A percentile compares a stretch with the other conserved stretches of the same genome.
Evolutionary conservation across 2,797 vertebrate species (phyloP).

Genomic region (Silurus lanzhouensis): DNA sequence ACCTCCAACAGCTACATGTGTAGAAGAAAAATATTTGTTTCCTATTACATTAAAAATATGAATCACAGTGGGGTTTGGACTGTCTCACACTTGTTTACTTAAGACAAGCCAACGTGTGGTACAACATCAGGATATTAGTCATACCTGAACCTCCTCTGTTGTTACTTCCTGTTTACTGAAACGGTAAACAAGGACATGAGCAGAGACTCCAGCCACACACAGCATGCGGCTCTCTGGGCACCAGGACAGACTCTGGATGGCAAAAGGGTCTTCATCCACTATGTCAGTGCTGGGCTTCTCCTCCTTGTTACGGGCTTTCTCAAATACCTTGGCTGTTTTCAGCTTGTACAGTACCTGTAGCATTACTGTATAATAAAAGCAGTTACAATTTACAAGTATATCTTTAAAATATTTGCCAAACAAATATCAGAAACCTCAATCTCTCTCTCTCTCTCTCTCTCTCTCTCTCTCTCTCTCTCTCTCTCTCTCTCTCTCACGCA

Average conservation of each 20-base stretch:
- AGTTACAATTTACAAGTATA: background rate
- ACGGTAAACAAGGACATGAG: slow-evolving; percentile 91
- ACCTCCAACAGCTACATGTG: slow-evolving; percentile 88
- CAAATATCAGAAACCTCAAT: background rate
- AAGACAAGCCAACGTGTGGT: background rate
- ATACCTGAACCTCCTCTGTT: slow-evolving; percentile 88
- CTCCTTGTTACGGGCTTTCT: slow-evolving; percentile 88
- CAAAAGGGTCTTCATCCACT: slow-evolving; percentile 95
- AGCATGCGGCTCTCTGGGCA: slow-evolving; percentile 95
- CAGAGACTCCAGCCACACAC: slow-evolving; percentile 92
- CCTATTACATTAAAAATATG: background rate
- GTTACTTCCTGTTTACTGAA: slow-evolving; percentile 96
- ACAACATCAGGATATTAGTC: slow-evolving; percentile 38
- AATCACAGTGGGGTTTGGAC: background rate
- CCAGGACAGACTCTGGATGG: slow-evolving; percentile 95
- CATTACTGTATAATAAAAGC: slow-evolving; percentile 77
- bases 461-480: too few species aligned
- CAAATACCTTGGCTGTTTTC: slow-evolving; percentile 98
- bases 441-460: too few species aligned
- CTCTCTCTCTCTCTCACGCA: too few species aligned
- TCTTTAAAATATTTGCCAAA: background rate
- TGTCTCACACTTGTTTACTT: background rate
- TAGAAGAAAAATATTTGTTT: background rate
- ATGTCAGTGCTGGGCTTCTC: slow-evolving; percentile 89
- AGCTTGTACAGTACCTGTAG: slow-evolving; percentile 97